Conservation (phyloP, 2,888 invertebrate species). For the Pachycephus smyrnensis region DNA sequence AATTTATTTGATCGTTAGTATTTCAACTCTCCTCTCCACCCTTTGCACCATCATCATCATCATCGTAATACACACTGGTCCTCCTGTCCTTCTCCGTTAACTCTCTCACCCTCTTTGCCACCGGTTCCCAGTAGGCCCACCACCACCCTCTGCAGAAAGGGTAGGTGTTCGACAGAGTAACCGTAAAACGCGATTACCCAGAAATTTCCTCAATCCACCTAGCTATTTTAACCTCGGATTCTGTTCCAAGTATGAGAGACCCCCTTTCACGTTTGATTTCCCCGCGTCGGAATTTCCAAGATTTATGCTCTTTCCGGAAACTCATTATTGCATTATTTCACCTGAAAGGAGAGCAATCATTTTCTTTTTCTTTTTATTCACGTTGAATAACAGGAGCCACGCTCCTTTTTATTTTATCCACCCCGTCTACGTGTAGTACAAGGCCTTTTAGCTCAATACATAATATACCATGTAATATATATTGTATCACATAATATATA, state of each 20-base stretch:
- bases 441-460: not conserved
- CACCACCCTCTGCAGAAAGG: not conserved
- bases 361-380: not conserved
- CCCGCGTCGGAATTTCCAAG: not conserved
- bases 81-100: no score
- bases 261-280: not conserved
- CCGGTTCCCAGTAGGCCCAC: no score
- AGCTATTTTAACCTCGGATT: not conserved
- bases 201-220: no score
- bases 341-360: not conserved
- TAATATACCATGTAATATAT: not conserved
- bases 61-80: no score
- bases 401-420: not conserved
- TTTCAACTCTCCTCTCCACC: no score
- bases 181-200: slow-evolving; percentile 45
- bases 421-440: not conserved
- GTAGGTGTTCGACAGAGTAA: slow-evolving; percentile 42
- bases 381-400: not conserved
- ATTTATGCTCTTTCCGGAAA: not conserved
- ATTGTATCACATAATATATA: not conserved
- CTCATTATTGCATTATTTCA: not conserved
- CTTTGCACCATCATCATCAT: no score
- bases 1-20: no score
- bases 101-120: no score
- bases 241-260: not conserved